phyloP scores from a whole-genome alignment of 2,113 vertebrate species.

The Sylvietta virens region DNA sequence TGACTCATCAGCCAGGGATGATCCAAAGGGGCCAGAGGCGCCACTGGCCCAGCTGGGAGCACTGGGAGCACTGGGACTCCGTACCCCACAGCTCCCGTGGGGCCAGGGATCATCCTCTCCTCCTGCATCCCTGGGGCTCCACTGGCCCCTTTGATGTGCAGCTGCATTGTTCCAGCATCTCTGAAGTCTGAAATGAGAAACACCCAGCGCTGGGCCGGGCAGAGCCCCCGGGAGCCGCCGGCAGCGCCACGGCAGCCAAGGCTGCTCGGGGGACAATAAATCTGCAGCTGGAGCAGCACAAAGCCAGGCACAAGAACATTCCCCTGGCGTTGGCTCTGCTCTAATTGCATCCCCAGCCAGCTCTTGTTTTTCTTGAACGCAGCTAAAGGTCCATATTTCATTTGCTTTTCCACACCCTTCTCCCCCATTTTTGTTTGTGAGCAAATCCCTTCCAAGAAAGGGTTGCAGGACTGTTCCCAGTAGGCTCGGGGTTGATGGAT shows the following conservation, averaged over 20 bases:
- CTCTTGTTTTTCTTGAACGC: neutral
- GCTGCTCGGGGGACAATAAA: neutral
- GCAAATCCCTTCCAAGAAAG: neutral
- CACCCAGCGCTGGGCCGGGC: neutral
- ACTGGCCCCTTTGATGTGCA: neutral
- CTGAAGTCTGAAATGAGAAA: slow-evolving; percentile 6
- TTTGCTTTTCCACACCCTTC: neutral
- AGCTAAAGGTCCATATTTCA: neutral
- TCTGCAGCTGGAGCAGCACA: neutral
- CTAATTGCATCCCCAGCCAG: neutral
- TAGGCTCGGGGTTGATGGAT: neutral
- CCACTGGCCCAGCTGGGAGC: neutral
- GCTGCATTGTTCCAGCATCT: neutral
- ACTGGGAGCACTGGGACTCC: neutral
- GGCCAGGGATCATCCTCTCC: neutral
- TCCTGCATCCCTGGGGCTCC: rapidly evolving
- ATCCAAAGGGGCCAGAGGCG: rapidly evolving
- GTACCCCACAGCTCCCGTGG: rapidly evolving
- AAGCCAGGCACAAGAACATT: neutral
- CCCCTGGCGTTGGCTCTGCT: neutral
- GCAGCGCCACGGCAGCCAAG: neutral
- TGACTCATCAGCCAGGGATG: rapidly evolving
- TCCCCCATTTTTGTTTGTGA: neutral
- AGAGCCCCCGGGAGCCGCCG: neutral
- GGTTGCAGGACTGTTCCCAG: neutral